Evolutionary conservation across 1,140 invertebrate species (phyloP), one percentile per base, ranked within the genome.

Genomic region (Varroa destructor): DNA sequence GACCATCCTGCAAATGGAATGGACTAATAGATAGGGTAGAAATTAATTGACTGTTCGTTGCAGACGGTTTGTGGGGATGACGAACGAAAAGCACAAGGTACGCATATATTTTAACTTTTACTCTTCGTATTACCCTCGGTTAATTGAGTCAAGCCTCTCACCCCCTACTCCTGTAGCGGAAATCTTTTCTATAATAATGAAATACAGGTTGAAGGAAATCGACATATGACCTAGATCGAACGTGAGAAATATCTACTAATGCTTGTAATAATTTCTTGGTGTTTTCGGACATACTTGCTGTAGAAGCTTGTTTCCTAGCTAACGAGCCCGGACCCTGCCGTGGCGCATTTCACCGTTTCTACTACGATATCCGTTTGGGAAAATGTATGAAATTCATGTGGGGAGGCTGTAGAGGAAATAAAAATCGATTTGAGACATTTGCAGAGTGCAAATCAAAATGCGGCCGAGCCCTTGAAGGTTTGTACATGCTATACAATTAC

Each of bases 291-390:
- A 25, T 43, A 37, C 36, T 8, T 12, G 8, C 14, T 55, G 5
- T 76, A 91, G 91, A 91, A 80, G 81, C 86, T 72, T 97, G 93
- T 78, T 84, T 87, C 43, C 85, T 89, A 76, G 81, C 86, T 0
- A 84, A 87, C 76, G 87, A 89, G 54, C 79, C 82, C 75, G 94
- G 94, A 3, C 86, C 88, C 0, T 97, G 94, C 78, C 78, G 83
- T 71, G 90, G 89, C n/a, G 88, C 87, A 78, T 92, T 85, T 79
- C 82, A 83, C 25, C 84, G 88, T 67, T 97, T 88, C 88, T 87
- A 85, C 80, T 97, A 84, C 79, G 86, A 93, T 77, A 84, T 86
- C 74, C 83, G 86, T 73, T 80, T 83, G 37, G 82, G 75, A 57
- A 78, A 77, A 56, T 82, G 81, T 74, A 75, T 78, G 71, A 74